Evolutionary conservation across 2,888 invertebrate genomes (phyloP).

Genomic region (Pristionchus arcanus): DNA sequence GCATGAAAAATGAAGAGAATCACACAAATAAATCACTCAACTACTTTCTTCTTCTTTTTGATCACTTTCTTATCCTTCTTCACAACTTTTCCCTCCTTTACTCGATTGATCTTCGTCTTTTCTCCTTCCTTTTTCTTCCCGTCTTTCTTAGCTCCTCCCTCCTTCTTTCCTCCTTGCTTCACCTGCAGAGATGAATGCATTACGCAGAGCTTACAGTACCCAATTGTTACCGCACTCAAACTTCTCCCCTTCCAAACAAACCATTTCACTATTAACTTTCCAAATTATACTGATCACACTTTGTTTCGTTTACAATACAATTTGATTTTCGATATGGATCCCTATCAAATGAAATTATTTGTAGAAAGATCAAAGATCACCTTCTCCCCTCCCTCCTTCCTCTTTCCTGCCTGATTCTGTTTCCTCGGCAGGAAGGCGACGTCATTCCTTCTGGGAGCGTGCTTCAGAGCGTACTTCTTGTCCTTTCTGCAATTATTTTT

Average conservation of each 20-base stretch:
- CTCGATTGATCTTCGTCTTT: not conserved
- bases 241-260: too few relatives aligned
- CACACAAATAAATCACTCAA: not conserved
- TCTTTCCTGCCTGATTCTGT: slow-evolving; percentile 43
- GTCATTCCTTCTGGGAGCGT: slow-evolving; percentile 69
- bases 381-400: not conserved
- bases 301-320: too few relatives aligned
- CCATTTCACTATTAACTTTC: too few relatives aligned
- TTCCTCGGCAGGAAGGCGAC: slow-evolving; percentile 62
- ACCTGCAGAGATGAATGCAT: too few relatives aligned
- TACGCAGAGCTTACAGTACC: too few relatives aligned
- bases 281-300: too few relatives aligned
- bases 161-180: not conserved
- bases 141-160: not conserved
- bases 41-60: slow-evolving; percentile 9
- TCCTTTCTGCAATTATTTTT: slow-evolving; percentile 64
- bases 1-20: not conserved
- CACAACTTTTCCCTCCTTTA: not conserved
- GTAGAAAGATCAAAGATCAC: too few relatives aligned
- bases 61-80: slow-evolving; percentile 10
- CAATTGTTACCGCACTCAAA: too few relatives aligned
- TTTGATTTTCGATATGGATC: too few relatives aligned
- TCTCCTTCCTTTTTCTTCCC: slow-evolving; percentile 34
- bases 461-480: slow-evolving; percentile 68
- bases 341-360: too few relatives aligned